Conservation (phyloP, 2,113 vertebrate species). For the Stictonetta naevosa region DNA sequence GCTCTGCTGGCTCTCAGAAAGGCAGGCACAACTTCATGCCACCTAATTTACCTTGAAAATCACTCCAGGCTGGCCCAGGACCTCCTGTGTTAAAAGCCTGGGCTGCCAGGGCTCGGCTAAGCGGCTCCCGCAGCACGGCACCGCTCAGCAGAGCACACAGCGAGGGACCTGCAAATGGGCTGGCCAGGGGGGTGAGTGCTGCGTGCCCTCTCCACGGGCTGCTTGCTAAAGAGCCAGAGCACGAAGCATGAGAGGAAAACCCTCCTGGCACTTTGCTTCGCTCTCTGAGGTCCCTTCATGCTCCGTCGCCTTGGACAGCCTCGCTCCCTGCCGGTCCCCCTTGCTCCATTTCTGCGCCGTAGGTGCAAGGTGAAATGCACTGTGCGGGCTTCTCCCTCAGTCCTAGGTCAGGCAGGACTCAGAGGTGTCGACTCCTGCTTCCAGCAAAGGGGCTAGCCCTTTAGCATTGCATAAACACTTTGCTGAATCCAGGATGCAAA, state of each 20-base stretch:
- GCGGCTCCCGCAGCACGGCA: not conserved
- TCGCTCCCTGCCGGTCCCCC: not conserved
- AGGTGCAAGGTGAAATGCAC: not conserved
- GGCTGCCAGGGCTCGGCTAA: not conserved
- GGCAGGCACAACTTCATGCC: fast-evolving
- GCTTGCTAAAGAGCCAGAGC: not conserved
- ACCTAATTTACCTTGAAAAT: not conserved
- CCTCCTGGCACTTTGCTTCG: not conserved
- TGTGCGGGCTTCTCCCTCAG: not conserved
- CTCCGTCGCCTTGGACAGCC: not conserved
- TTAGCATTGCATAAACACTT: not conserved
- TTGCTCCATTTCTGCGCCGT: not conserved
- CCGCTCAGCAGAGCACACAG: not conserved
- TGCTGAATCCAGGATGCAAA: not conserved
- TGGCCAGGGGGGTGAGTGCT: fast-evolving
- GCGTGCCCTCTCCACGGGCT: fast-evolving
- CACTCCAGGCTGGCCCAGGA: not conserved
- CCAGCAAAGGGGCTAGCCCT: not conserved
- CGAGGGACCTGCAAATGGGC: not conserved
- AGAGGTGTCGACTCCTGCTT: too few relatives aligned
- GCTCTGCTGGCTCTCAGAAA: not conserved
- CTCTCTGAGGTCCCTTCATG: not conserved
- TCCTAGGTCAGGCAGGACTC: not conserved
- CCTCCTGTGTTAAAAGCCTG: not conserved
- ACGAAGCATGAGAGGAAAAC: not conserved